Base-by-base conservation (phyloP, 2,888 invertebrate genomes). In the Biston stratarius region DNA sequence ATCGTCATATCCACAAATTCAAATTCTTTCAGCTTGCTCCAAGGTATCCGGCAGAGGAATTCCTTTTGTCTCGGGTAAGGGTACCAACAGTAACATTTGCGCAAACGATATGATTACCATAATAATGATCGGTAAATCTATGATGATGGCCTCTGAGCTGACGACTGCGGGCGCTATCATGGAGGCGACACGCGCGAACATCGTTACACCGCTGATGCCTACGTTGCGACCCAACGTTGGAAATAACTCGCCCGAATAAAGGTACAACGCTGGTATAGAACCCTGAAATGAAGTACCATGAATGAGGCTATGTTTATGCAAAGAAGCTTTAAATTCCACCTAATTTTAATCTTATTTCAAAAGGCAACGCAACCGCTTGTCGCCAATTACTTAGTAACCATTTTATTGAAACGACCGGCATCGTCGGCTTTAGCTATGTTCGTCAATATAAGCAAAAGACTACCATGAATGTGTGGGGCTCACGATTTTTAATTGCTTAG, bases 211-310 rank as follows among this genome's bases (percentile, higher is more conserved):
- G 10, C 97, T 97, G 56, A 97, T 95, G 0, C 97, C 97, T 14
- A 96, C 95, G 80, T 97, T 97, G 15, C 97, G 93, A 5, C 96
- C 95, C 14, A 96, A 94, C 0, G 97, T 97, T 10, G 97, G 97
- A 80, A 96, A 97, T 44, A 97, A 84, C 86, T 97, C 97, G 0
- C 97, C 96, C 10, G 96, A 95, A 82, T 95, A 97, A 15, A 97
- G 92, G 83, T 96, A 97, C 63, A 97, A 88, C 0, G 96, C 89
- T 61, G 94, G 91, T 68, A 94, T 85, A 0, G 94, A 90, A 10
- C 95, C 92, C 95, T 95, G 83, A 53, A 89, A 87, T 67, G 70
- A 62, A 57, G 42, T 61, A 24, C 44, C 10, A 2, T 61, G 0
- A 12, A 45, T 38, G 34, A 57, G 42, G 34, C 34, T 34, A 0